Percentiles rank a stretch among this genome's conserved stretches.
These are phyloP conservation scores for Polypterus bichir DNA, from an alignment of 2,113 vertebrate species.

Conservation along the genomic window DNA sequence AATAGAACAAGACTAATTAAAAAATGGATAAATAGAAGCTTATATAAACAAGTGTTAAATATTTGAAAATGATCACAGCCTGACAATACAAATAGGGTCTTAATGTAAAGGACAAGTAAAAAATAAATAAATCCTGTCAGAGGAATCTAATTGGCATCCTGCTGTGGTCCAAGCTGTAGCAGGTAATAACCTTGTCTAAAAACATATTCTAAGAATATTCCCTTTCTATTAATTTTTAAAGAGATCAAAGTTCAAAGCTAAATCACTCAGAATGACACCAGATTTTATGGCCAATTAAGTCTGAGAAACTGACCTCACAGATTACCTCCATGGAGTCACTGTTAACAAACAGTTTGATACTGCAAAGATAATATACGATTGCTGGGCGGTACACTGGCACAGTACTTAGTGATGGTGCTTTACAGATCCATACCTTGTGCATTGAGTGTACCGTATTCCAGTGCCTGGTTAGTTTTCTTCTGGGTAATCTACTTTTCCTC, in stretches of 20 bases:
- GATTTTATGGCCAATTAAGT: conserved; percentile 34
- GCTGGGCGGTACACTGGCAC: no score
- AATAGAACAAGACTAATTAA: no score
- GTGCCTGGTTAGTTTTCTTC: no score
- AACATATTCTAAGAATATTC: conserved; percentile 24
- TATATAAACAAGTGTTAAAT: no score
- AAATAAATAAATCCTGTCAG: background rate
- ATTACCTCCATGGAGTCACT: background rate
- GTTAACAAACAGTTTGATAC: no score
- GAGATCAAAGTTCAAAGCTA: conserved; percentile 37
- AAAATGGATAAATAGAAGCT: no score
- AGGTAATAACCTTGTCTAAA: conserved; percentile 34
- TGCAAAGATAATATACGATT: no score
- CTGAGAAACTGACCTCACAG: conserved; percentile 16
- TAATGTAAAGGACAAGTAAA: background rate
- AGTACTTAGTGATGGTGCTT: no score
- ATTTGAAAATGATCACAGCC: background rate
- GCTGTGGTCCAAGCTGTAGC: conserved; percentile 16
- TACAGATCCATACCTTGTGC: no score
- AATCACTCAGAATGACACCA: conserved; percentile 22
- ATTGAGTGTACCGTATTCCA: no score
- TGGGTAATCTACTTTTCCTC: no score
- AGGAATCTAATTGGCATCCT: conserved; percentile 34
- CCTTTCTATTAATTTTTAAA: conserved; percentile 29
- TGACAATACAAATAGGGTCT: conserved; percentile 1